Base-by-base conservation (phyloP, 2,888 invertebrate species). In the Cosmorhoe ocellata region DNA sequence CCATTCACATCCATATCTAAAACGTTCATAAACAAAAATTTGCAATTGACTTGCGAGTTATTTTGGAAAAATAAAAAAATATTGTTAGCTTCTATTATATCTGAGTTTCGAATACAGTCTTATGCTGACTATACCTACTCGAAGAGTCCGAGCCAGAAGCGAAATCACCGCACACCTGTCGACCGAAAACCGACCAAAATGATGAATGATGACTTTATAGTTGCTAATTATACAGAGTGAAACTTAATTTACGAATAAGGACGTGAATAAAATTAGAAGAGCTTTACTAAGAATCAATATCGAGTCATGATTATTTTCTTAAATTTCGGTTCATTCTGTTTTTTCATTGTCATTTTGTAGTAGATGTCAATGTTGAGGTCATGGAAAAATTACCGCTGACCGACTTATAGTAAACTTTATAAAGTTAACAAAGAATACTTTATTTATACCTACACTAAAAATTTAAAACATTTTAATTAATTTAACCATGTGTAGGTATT, bases 151-250 rank as follows among this genome's bases (percentile, higher is more conserved):
- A 64, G 66, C 66, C 63, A 58, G 62, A 59, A 62, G 65, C 67
- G 62, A 69, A 69, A 71, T 58, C 65, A 63, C 49, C 54, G 51
- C 61, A 48, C 70, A 72, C 69, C 71, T 73, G 72, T 51, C 50
- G 40, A 44, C 38, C 60, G 63, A 61, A 67, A 66, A 71, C 61
- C 51, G 34, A 59, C 47, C 56, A 42, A 45, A n/a, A 43, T 59
- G 48, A 64, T 62, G 59, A 56, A 61, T 65, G 55, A 61, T 65
- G 59, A 64, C 58, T 45, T 67, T 66, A 65, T 67, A 56, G 51
- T n/a, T n/a, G n/a, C 64, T 64, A 18, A 66, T 68, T 66, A 67
- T 63, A 58, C 59, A 41, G 47, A 56, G 66, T 67, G 67, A 71
- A 75, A 76, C 71, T 68, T 66, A 62, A 62, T 65, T 61, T 22